These are phyloP conservation scores for Sciurus vulgaris DNA, from an alignment of 2,797 vertebrate genomes.

Conservation along the genomic window DNA sequence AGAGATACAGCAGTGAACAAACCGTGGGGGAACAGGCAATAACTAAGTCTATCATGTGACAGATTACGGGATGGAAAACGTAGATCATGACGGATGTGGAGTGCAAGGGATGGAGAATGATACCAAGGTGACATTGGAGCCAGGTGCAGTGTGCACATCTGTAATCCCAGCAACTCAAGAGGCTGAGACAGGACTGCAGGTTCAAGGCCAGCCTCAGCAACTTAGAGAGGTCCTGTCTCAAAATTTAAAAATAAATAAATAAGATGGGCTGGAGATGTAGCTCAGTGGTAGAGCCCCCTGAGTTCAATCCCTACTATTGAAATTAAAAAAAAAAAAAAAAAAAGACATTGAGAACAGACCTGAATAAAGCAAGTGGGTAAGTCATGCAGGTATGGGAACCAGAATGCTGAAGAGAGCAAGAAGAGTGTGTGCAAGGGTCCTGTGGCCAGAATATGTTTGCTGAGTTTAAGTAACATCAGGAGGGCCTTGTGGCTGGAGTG, in stretches of 20 bases:
- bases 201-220: not conserved
- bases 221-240: not conserved
- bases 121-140: not conserved
- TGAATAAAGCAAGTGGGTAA: not conserved
- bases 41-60: not conserved
- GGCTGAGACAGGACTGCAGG: not conserved
- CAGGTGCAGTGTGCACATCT: not conserved
- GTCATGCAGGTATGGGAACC: no score
- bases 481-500: not conserved
- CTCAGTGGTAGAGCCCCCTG: not conserved
- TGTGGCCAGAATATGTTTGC: rapidly evolving
- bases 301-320: not conserved
- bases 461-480: not conserved
- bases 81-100: not conserved
- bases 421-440: not conserved
- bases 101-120: not conserved
- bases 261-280: not conserved
- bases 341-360: no score
- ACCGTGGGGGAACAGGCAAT: not conserved
- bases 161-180: not conserved
- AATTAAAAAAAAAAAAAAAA: no score
- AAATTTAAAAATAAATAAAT: not conserved
- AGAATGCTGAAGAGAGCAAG: not conserved
- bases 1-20: not conserved
- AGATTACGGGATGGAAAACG: not conserved